Percentiles rank a stretch among this genome's conserved stretches.
These are phyloP conservation scores for Aphelinus atriplicis DNA, from an alignment of 1,140 invertebrate species.

Conservation along the genomic window DNA sequence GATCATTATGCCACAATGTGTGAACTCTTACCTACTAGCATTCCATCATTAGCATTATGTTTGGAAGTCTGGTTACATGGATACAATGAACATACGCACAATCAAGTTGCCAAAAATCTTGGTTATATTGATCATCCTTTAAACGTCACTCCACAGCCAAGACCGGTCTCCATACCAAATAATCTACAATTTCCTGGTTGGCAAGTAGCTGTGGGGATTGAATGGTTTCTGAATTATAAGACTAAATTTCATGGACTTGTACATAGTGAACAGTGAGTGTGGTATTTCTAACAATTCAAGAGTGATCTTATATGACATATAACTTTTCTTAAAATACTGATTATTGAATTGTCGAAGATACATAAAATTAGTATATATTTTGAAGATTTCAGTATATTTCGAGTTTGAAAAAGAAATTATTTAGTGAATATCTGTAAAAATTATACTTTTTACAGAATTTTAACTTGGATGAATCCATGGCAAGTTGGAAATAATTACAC, in stretches of 20 bases:
- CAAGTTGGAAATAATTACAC: conserved; percentile 73
- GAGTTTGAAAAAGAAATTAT: too few relatives aligned
- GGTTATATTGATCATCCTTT: conserved; percentile 65
- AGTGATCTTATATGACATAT: background rate
- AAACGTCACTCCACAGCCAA: conserved; percentile 59
- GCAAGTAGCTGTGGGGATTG: conserved; percentile 69
- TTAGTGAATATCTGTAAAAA: background rate
- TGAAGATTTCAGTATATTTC: too few relatives aligned
- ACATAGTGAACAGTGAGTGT: conserved; percentile 72
- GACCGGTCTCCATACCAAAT: conserved; percentile 65
- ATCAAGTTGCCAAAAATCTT: conserved; percentile 64
- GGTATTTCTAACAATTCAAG: too few relatives aligned
- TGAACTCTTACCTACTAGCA: conserved; percentile 85
- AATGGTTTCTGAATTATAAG: conserved; percentile 69
- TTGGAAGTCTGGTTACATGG: conserved; percentile 68
- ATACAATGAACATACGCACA: conserved; percentile 63
- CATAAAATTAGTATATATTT: too few relatives aligned
- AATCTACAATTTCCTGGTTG: conserved; percentile 72
- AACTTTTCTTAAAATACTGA: background rate
- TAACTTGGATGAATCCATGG: conserved; percentile 77
- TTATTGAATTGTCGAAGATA: background rate
- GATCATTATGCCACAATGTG: conserved; percentile 94
- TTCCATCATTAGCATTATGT: conserved; percentile 80
- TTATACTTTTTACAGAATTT: conserved; percentile 65
- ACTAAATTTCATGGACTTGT: conserved; percentile 67